Conservation (phyloP, 2,888 invertebrate species). For the Epiblema foenella region DNA sequence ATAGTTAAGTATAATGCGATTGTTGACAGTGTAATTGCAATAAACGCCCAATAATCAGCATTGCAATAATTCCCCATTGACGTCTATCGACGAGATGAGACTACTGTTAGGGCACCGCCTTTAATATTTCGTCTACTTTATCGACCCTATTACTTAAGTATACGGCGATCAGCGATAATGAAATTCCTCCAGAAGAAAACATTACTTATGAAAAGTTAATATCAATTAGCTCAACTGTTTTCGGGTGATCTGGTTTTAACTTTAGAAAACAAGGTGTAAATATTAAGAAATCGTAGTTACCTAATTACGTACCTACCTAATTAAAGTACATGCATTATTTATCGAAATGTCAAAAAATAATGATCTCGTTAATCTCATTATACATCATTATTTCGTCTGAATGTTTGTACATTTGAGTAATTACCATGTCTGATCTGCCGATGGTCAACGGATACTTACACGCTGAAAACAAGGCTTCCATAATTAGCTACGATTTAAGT, state of each 20-base stretch:
- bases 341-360: background rate
- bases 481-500: slow-evolving; percentile 33
- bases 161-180: slow-evolving; percentile 16
- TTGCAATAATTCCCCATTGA: slow-evolving; percentile 37
- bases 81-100: slow-evolving; percentile 27
- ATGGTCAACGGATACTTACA: background rate
- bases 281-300: background rate
- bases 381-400: slow-evolving; percentile 1
- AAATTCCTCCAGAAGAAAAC: slow-evolving; percentile 3
- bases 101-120: slow-evolving; percentile 24
- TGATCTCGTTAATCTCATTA: background rate
- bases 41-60: slow-evolving; percentile 31
- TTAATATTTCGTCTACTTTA: slow-evolving; percentile 11
- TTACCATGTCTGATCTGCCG: slow-evolving; percentile 1
- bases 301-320: background rate
- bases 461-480: slow-evolving; percentile 9
- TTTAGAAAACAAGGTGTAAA: too few relatives aligned
- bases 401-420: slow-evolving; percentile 5
- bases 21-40: slow-evolving; percentile 16
- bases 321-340: background rate
- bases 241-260: too few relatives aligned
- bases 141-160: slow-evolving; percentile 10
- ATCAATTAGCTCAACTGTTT: too few relatives aligned
- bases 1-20: too few relatives aligned
- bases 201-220: background rate